These are phyloP conservation scores for Cataglyphis altisquamis DNA, from an alignment of 2,888 invertebrate species.

Conservation along the genomic window DNA sequence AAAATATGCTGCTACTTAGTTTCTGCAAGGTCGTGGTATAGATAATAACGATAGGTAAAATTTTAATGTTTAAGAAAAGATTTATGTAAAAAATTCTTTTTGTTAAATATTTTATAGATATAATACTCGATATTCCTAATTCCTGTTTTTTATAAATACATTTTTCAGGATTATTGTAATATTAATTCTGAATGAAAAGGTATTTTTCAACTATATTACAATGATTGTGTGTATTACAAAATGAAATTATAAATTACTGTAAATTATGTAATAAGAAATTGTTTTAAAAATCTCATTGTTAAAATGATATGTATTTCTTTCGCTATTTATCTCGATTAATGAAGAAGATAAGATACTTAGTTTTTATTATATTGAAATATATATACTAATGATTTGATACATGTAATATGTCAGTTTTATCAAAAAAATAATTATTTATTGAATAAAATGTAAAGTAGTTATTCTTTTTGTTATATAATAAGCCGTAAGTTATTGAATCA, in stretches of 20 bases:
- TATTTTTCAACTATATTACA: background rate
- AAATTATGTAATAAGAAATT: background rate
- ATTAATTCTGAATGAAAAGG: background rate
- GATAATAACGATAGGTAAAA: constrained; percentile 34
- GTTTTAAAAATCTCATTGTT: background rate
- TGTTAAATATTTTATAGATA: background rate
- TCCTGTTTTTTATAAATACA: background rate
- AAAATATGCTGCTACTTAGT: constrained; percentile 69
- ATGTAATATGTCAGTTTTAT: constrained; percentile 3
- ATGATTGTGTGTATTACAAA: background rate
- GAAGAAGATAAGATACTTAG: background rate
- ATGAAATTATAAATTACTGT: background rate
- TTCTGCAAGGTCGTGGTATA: constrained; percentile 41
- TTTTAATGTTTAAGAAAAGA: constrained; percentile 27
- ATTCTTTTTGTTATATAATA: constrained; percentile 29
- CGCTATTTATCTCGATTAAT: background rate
- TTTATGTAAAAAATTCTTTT: background rate
- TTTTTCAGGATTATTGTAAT: background rate
- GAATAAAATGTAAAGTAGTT: constrained; percentile 28
- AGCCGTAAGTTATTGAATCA: constrained; percentile 25
- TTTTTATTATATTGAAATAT: constrained; percentile 18
- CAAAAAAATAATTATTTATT: constrained; percentile 31
- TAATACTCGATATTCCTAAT: background rate
- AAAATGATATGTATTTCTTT: background rate
- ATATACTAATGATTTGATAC: background rate